Evolutionary conservation across 2,888 invertebrate species (phyloP).

Genomic region (Himalopsyche japonica): DNA sequence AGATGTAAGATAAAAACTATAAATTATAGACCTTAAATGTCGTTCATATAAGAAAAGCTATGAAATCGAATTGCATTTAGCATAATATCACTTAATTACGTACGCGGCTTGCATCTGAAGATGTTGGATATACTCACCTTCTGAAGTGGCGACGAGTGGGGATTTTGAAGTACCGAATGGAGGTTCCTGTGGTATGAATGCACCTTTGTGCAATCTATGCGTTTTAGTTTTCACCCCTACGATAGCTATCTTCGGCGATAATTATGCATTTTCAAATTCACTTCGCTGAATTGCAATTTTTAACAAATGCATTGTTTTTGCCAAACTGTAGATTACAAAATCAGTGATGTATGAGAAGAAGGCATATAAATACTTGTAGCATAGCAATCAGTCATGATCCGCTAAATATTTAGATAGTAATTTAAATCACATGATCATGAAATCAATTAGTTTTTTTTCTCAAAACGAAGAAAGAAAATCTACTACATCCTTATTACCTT

Average conservation of each 20-base stretch:
- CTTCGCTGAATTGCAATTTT: no score
- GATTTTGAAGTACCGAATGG: neutral
- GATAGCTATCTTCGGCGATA: neutral
- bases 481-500: no score
- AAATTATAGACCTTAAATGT: no score
- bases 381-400: no score
- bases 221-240: neutral
- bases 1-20: no score
- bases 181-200: neutral
- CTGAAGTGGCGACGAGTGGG: neutral
- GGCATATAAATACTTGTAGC: no score
- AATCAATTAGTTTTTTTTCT: no score
- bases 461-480: no score
- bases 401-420: no score
- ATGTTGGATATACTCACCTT: neutral
- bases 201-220: neutral
- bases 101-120: neutral
- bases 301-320: neutral
- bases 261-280: neutral
- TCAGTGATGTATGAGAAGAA: no score
- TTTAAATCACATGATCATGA: no score
- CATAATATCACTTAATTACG: neutral
- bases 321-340: no score
- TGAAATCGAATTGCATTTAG: neutral
- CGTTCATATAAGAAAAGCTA: neutral